These are phyloP conservation scores for Aurelia sp. DNA, from an alignment of 30 jellyfish, hydroid and myxozoan species.

Conservation along the genomic window DNA sequence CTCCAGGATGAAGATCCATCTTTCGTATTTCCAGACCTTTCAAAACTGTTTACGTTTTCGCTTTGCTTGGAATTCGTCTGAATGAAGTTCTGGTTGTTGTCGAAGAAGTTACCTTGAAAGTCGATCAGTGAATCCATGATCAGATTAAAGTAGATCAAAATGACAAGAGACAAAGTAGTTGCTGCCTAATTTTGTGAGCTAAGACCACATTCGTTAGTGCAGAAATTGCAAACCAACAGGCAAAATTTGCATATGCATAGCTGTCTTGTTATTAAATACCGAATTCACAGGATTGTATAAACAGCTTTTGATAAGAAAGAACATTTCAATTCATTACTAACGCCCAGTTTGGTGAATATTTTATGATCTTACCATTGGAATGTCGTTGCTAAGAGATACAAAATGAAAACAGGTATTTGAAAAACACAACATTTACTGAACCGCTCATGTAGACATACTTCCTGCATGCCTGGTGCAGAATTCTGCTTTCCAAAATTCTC, in stretches of 20 bases:
- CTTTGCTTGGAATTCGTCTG: neutral
- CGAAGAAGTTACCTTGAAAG: neutral
- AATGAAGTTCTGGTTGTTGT: neutral
- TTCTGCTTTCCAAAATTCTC: too few species aligned
- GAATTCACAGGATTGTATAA: slow-evolving; percentile 4
- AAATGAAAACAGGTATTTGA: too few species aligned
- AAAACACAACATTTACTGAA: too few species aligned
- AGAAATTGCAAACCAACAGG: neutral
- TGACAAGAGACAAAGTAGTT: neutral
- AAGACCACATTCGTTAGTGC: neutral
- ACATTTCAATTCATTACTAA: slow-evolving; percentile 25
- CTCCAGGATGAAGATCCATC: neutral
- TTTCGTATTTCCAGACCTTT: neutral
- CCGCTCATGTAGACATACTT: too few species aligned
- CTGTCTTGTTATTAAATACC: neutral
- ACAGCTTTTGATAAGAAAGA: slow-evolving; percentile 11
- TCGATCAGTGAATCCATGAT: neutral
- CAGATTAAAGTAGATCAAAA: neutral
- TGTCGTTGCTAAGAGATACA: slow-evolving; percentile 7
- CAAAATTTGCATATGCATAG: slow-evolving; percentile 16
- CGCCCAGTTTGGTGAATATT: slow-evolving; percentile 26
- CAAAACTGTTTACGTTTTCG: neutral
- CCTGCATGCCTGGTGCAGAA: too few species aligned
- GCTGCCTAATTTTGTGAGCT: neutral
- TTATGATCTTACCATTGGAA: slow-evolving; percentile 17